Base-by-base conservation (phyloP, 2,113 vertebrate species). In the Emydura subglobosa region DNA sequence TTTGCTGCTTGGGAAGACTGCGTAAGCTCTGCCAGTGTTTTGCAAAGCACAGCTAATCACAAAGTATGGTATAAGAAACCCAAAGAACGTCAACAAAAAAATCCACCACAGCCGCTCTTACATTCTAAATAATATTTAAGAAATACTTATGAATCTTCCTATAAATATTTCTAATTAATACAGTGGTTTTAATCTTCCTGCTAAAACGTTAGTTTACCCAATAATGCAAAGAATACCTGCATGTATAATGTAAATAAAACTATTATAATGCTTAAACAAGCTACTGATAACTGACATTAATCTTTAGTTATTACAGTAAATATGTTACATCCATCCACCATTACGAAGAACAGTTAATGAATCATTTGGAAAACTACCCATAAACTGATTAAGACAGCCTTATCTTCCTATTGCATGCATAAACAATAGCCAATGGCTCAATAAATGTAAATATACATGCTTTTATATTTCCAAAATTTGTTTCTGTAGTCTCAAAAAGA, bases 401-500 rank as follows among this genome's bases (percentile, higher is more conserved):
- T 97, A 97, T 92, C 91, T 97, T 94, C 85, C 95, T 93, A 96
- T 1, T 95, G 95, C 95, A 97, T 95, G 91, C 91, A 97, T 94
- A 97, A 98, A 88, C 74, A 98, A 97, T 86, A 98, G 97, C 93
- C 97, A 98, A 55, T 94, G 93, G 96, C 92, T 96, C 1, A 0
- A 92, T 89, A 97, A 91, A 95, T 95, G 92, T 94, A 97, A 97
- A 97, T 95, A 96, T 59, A 95, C 74, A 11, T 79, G 81, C 51
- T 44, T 92, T 83, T 84, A 14, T 91, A 95, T 94, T 95, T 97
- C 89, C 65, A 91, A 92, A 88, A 93, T 92, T 90, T 83, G 5
- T 93, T 94, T 93, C 55, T 59, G 55, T 65, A 83, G 76, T 68
- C 78, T 90, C 44, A 89, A 94, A 78, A 31, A 79, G 83, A 39